Evolutionary conservation across 2,113 vertebrate genomes (phyloP).

Genomic region (Brevimyrus niger): DNA sequence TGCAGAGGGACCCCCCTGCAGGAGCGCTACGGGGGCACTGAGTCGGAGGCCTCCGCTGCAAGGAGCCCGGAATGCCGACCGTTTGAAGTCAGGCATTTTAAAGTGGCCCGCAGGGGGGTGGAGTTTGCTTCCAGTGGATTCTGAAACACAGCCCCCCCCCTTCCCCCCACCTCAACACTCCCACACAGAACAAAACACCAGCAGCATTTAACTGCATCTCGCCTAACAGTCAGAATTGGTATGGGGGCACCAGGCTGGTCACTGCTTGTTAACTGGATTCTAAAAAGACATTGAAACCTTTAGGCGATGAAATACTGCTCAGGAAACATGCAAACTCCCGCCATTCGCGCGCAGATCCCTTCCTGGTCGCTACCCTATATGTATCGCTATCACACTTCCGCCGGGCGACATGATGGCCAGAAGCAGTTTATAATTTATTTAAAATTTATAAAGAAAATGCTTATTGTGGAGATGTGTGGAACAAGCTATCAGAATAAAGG

Average conservation of each 20-base stretch:
- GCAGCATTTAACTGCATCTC: not conserved
- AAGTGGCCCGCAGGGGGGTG: slow-evolving; percentile 49
- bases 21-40: slow-evolving; percentile 48
- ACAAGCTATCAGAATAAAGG: not conserved
- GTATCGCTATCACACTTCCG: not conserved
- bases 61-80: slow-evolving; percentile 67
- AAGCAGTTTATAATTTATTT: no score
- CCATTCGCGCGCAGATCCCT: not conserved
- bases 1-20: slow-evolving; percentile 50
- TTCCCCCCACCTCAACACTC: slow-evolving; percentile 30
- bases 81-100: slow-evolving; percentile 63
- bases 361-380: not conserved
- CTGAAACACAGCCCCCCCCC: slow-evolving; percentile 47
- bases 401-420: not conserved
- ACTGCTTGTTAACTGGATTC: not conserved
- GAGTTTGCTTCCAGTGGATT: slow-evolving; percentile 52
- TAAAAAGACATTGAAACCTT: not conserved
- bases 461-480: not conserved
- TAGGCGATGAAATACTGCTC: not conserved
- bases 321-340: not conserved
- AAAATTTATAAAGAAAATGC: not conserved
- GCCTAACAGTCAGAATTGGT: not conserved
- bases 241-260: not conserved
- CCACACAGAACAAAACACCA: slow-evolving; percentile 30
- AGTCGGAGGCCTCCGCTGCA: slow-evolving; percentile 54